Evolutionary conservation across 2,888 invertebrate genomes (phyloP).

Genomic region (Agrotis exclamationis): DNA sequence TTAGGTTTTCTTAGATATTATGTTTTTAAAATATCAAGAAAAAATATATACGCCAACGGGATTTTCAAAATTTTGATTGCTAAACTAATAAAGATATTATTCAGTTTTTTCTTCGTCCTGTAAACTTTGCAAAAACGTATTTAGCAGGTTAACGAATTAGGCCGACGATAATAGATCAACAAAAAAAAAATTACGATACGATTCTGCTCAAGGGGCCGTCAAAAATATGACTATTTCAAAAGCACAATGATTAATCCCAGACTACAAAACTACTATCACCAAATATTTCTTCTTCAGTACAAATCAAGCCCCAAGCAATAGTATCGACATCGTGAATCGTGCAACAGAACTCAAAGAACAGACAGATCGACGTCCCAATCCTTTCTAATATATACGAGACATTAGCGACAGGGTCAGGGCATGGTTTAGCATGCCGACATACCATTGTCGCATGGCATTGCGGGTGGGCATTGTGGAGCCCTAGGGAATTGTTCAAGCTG

Average conservation of each 20-base stretch:
- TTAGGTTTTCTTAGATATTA: too few relatives aligned
- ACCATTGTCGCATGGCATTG: conserved; percentile 72
- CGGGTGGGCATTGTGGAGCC: conserved; percentile 65
- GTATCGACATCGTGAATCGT: conserved; percentile 51
- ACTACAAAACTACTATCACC: too few relatives aligned
- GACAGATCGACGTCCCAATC: conserved; percentile 59
- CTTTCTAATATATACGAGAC: conserved; percentile 65
- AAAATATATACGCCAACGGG: too few relatives aligned
- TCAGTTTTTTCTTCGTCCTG: too few relatives aligned
- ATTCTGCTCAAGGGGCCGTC: too few relatives aligned
- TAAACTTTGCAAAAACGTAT: too few relatives aligned
- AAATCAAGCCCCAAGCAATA: conserved; percentile 35
- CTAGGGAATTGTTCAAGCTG: conserved; percentile 23
- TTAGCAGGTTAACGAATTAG: too few relatives aligned
- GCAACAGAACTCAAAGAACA: conserved; percentile 36
- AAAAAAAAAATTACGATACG: too few relatives aligned
- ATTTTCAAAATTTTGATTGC: too few relatives aligned
- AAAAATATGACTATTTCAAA: neutral
- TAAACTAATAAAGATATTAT: too few relatives aligned
- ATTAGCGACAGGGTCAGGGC: conserved; percentile 62
- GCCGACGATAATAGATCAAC: too few relatives aligned
- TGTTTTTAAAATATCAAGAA: too few relatives aligned
- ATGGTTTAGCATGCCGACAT: conserved; percentile 66
- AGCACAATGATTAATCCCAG: neutral
- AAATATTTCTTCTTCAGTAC: neutral